These are phyloP conservation scores for Bubo bubo DNA, from an alignment of 2,113 vertebrate species.

Conservation along the genomic window DNA sequence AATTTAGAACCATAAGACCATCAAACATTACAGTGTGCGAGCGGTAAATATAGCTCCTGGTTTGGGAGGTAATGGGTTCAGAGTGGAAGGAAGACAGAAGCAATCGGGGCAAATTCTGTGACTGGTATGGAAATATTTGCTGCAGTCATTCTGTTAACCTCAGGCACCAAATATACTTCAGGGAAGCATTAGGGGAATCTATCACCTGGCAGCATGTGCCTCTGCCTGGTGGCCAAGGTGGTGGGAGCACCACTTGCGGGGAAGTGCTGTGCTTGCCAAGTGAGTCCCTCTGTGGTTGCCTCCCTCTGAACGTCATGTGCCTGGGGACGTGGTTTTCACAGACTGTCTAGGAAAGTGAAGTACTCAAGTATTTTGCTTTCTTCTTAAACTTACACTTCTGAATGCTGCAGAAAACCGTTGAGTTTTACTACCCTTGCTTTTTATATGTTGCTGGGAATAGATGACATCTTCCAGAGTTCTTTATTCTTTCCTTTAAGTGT, in stretches of 20 bases:
- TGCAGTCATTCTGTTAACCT: background rate
- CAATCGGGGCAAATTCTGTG: background rate
- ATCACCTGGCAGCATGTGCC: rapidly evolving
- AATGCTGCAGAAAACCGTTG: background rate
- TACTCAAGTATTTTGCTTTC: background rate
- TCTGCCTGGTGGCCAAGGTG: background rate
- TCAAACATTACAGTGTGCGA: background rate
- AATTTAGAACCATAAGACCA: constrained; percentile 39
- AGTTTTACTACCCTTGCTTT: background rate
- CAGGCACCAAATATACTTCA: background rate
- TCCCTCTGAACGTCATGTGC: rapidly evolving
- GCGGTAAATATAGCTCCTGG: background rate
- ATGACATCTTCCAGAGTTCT: background rate
- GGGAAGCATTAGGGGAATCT: background rate
- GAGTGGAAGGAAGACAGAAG: background rate
- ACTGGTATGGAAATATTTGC: background rate
- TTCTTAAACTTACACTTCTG: rapidly evolving
- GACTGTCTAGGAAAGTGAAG: background rate
- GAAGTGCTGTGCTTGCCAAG: rapidly evolving
- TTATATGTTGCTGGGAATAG: background rate
- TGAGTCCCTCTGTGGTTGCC: rapidly evolving
- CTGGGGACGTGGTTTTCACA: background rate
- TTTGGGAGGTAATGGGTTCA: background rate
- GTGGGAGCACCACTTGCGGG: rapidly evolving
- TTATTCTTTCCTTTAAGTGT: background rate